These are phyloP conservation scores for Lycophotia porphyrea DNA, from an alignment of 2,888 invertebrate species.

Conservation along the genomic window DNA sequence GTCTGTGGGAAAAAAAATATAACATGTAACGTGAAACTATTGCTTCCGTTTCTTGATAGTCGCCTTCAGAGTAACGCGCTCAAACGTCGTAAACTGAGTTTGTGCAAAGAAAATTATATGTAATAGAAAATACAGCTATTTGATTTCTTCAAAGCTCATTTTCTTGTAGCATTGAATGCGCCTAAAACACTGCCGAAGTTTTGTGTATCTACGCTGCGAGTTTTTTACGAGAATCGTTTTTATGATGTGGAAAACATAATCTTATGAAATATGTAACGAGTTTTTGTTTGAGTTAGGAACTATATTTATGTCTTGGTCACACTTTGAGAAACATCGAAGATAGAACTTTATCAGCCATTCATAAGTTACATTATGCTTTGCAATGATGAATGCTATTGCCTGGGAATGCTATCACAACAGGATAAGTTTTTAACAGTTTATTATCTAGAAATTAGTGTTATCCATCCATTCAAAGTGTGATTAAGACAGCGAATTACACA, in stretches of 20 bases:
- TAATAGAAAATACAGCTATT: conserved; percentile 49
- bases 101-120: conserved; percentile 49
- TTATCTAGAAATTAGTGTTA: conserved; percentile 1
- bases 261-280: conserved; percentile 74
- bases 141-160: conserved; percentile 53
- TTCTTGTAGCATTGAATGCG: conserved; percentile 61
- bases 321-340: conserved; percentile 59
- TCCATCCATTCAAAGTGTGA: conserved; percentile 58
- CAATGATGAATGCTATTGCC: not conserved
- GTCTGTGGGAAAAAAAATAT: conserved; percentile 1
- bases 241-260: conserved; percentile 62
- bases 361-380: conserved; percentile 17
- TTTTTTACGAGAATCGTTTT: conserved; percentile 52
- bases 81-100: conserved; percentile 44
- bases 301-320: conserved; percentile 56
- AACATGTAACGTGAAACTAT: conserved; percentile 25
- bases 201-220: conserved; percentile 38
- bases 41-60: conserved; percentile 26
- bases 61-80: conserved; percentile 4
- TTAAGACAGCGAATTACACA: conserved; percentile 35
- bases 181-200: conserved; percentile 61
- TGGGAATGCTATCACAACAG: conserved; percentile 9
- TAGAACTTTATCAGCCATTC: not conserved
- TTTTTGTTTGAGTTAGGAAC: conserved; percentile 59
- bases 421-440: conserved; percentile 7